Conservation (phyloP, 2,113 vertebrate genomes). For the Dipodomys ordii region DNA sequence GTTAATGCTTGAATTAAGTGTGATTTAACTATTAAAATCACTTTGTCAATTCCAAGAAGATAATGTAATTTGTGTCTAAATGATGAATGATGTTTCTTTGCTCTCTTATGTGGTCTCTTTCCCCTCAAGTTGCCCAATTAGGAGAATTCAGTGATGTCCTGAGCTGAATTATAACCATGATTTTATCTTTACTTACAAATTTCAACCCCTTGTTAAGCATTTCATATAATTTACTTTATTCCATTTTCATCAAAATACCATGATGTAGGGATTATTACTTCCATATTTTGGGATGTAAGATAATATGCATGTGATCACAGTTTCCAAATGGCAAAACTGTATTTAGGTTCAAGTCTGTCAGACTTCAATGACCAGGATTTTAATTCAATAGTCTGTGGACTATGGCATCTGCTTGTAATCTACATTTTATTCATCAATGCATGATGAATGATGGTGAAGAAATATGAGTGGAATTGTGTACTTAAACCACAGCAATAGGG, state of each 20-base stretch:
- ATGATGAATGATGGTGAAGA: not conserved
- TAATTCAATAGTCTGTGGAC: not conserved
- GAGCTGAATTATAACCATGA: not conserved
- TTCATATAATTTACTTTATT: slow-evolving; percentile 23
- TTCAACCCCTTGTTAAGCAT: not conserved
- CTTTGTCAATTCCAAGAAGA: not conserved
- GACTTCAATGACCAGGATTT: not conserved
- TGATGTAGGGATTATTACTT: not conserved
- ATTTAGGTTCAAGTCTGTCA: not conserved
- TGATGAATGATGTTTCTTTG: not conserved
- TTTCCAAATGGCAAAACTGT: not conserved
- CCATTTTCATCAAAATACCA: not conserved
- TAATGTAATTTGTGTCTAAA: slow-evolving; percentile 19
- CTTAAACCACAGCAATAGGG: not conserved
- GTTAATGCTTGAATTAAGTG: not conserved
- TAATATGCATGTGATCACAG: not conserved
- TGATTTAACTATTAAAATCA: not conserved
- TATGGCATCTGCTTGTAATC: not conserved
- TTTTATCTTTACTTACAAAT: not conserved
- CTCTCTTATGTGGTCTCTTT: not conserved
- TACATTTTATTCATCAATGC: slow-evolving; percentile 10
- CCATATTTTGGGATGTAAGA: not conserved
- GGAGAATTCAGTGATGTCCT: not conserved
- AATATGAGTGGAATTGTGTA: not conserved
- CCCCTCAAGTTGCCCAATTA: not conserved